Percentiles rank a stretch among this genome's conserved stretches.
These are phyloP conservation scores for Tenrec ecaudatus DNA, from an alignment of 2,113 vertebrate species.

Conservation along the genomic window DNA sequence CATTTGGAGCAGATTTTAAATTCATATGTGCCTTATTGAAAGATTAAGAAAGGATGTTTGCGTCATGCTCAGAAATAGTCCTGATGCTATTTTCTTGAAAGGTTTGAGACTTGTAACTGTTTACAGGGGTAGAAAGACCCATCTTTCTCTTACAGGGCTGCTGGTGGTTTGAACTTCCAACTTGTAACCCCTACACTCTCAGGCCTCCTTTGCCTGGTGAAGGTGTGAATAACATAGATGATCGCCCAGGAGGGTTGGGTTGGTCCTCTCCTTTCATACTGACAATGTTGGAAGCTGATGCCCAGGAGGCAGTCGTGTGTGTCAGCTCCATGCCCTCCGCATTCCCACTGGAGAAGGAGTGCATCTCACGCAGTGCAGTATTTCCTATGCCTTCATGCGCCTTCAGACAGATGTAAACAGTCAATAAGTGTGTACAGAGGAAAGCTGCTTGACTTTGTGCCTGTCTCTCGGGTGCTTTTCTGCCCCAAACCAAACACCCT, in stretches of 20 bases:
- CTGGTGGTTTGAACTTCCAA: too few relatives aligned
- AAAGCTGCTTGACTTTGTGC: conserved; percentile 60
- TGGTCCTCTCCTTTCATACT: conserved; percentile 20
- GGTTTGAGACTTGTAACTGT: conserved; percentile 12
- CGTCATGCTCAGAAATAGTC: conserved; percentile 26
- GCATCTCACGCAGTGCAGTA: not conserved
- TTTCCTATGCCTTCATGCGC: conserved; percentile 28
- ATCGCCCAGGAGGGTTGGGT: not conserved
- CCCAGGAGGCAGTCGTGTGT: not conserved
- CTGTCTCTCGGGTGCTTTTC: conserved; percentile 22
- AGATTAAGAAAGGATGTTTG: conserved; percentile 58
- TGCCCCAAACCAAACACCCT: not conserved
- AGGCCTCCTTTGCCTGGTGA: too few relatives aligned
- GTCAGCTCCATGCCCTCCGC: not conserved
- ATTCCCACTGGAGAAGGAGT: not conserved
- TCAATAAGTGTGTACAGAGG: conserved; percentile 54
- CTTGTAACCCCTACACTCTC: too few relatives aligned
- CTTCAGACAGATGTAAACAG: conserved; percentile 52
- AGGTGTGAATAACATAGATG: not conserved
- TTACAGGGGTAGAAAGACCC: too few relatives aligned
- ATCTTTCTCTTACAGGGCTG: too few relatives aligned
- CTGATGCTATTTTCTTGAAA: conserved; percentile 59
- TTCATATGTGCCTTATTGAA: not conserved
- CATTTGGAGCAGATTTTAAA: conserved; percentile 29
- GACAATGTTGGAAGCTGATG: conserved; percentile 4